A percentile compares a stretch with the other conserved stretches of the same genome.
Conservation (phyloP, 2,113 vertebrate species). For the Octodon degus region DNA sequence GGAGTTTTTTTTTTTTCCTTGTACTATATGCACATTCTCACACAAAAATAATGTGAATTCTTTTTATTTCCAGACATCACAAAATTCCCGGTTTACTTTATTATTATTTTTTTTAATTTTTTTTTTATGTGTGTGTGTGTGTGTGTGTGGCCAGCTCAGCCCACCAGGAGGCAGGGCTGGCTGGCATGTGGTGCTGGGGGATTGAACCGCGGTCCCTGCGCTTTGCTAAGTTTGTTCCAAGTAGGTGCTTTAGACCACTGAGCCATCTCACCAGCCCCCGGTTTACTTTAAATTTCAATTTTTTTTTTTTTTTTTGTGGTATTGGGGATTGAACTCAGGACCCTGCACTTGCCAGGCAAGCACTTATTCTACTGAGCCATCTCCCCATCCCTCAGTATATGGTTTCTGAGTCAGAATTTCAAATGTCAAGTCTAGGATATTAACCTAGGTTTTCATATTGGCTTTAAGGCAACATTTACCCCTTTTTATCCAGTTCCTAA, state of each 20-base stretch:
- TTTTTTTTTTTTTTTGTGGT: too few species aligned
- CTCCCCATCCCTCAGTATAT: background rate
- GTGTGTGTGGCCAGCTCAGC: too few species aligned
- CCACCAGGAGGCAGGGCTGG: too few species aligned
- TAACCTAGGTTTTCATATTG: constrained; percentile 27
- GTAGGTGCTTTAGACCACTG: too few species aligned
- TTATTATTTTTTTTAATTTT: background rate
- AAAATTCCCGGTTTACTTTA: constrained; percentile 30
- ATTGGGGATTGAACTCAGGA: too few species aligned
- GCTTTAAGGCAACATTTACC: background rate
- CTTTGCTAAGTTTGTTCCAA: too few species aligned
- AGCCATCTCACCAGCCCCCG: too few species aligned
- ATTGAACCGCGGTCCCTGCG: too few species aligned
- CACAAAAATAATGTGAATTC: background rate
- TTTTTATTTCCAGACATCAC: constrained; percentile 43
- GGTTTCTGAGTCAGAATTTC: constrained; percentile 44
- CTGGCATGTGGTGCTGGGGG: too few species aligned
- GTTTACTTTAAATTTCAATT: background rate
- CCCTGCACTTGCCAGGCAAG: too few species aligned
- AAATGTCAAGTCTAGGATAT: background rate
- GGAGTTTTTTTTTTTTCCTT: background rate
- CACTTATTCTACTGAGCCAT: too few species aligned
- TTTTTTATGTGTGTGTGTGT: too few species aligned
- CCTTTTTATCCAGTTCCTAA: background rate
- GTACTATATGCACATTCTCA: background rate